Evolutionary conservation across 1,140 invertebrate species (phyloP), one percentile per base, ranked within the genome.

Genomic region (Trypoxylus dichotomus): DNA sequence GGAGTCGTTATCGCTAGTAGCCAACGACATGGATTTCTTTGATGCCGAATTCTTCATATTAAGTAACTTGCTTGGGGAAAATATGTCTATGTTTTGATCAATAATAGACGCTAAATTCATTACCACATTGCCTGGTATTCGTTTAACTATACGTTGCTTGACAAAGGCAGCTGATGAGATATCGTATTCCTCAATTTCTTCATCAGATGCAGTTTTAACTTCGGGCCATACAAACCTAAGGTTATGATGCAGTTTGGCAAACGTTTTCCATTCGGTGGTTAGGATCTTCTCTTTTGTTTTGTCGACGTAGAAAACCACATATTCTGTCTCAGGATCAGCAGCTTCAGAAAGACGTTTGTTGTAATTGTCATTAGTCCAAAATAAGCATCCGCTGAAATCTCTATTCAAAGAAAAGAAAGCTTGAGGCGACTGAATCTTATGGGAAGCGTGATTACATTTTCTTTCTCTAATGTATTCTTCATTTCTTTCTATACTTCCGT

Each of bases 341-440:
- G 24, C 60, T 10, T 68, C 60, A 15, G 60, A 27, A 24, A 68
- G 27, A 10, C 60, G 19, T 68, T 27, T 68, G 27, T 68, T 68
- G 24, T 68, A 68, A 68, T 68, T 7, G 7, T 68, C 60, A 29
- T 68, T 24, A 1, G 60, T 68, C 60, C 60, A 68, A 68, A 68
- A 68, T 13, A 25, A 27, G 3, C 27, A 27, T 68, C 60, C 60
- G 24, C 21, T 68, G 11, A 68, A 29, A 68, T 68, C 60, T 68
- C 60, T 25, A 25, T 68, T 68, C 7, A 68, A 27, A 1, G 60
- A 68, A 24, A 68, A 68, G 24, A 68, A 68, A 25, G 60, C 60
- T 74, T 74, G 72, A 10, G 72, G 21, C 41, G 29, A 29, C 15
- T 74, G 41, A 10, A 37, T 74, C 32, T 74, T 74, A 74, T 74